Evolutionary conservation across 1,140 invertebrate genomes (phyloP).

Genomic region (Cydia splendana): DNA sequence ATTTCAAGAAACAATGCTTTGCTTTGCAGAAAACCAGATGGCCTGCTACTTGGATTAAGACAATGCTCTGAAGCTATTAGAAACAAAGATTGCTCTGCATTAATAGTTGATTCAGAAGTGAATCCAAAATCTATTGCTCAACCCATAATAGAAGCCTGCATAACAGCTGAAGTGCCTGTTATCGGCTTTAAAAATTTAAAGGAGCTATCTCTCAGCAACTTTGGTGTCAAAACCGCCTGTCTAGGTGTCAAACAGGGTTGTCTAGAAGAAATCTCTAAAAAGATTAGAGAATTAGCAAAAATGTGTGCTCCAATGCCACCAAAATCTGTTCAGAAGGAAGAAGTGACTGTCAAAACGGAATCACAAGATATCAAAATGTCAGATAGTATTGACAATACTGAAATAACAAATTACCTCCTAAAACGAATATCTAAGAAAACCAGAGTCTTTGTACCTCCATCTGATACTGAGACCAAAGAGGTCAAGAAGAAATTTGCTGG

Average conservation of each 20-base stretch:
- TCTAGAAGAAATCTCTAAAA: constrained; percentile 45
- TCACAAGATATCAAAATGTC: neutral
- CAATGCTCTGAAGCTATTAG: constrained; percentile 49
- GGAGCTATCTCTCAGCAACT: constrained; percentile 45
- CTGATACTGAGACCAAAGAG: constrained; percentile 35
- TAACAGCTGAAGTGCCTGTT: constrained; percentile 44
- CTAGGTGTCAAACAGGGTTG: constrained; percentile 52
- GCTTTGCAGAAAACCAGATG: constrained; percentile 60
- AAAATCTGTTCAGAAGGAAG: constrained; percentile 21
- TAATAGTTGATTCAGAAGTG: constrained; percentile 59
- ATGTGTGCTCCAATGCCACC: constrained; percentile 34
- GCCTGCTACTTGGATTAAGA: constrained; percentile 62
- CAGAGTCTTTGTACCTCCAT: constrained; percentile 62
- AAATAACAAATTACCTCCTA: constrained; percentile 48
- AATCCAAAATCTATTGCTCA: constrained; percentile 63
- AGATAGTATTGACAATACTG: constrained; percentile 20
- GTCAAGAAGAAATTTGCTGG: constrained; percentile 49
- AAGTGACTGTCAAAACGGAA: neutral
- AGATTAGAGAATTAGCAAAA: constrained; percentile 47
- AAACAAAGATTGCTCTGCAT: constrained; percentile 46
- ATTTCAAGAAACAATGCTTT: constrained; percentile 35
- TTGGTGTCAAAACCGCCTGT: constrained; percentile 65
- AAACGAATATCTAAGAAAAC: constrained; percentile 58
- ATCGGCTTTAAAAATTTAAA: constrained; percentile 57
- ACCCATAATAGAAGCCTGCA: constrained; percentile 56